phyloP scores from a whole-genome alignment of 2,888 invertebrate species.

The Molanna angustata region DNA sequence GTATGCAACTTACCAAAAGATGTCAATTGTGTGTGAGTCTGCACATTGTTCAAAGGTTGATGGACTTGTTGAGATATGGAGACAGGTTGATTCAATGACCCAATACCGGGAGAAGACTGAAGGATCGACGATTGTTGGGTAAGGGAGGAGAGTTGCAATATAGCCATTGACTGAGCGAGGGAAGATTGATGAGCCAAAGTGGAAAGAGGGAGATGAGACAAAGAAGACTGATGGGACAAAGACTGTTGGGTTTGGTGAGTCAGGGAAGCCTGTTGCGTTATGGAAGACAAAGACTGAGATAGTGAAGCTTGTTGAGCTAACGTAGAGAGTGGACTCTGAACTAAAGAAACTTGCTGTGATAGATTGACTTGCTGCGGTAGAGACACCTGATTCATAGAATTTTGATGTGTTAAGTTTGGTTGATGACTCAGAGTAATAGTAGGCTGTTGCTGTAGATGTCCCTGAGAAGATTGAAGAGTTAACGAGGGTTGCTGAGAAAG shows the following conservation, averaged over 20 bases:
- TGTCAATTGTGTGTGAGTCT: constrained; percentile 18
- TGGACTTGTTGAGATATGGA: not conserved
- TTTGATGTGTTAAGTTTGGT: not conserved
- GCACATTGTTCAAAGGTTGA: constrained; percentile 17
- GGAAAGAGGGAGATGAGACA: constrained; percentile 1
- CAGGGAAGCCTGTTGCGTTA: not conserved
- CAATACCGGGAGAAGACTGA: not conserved
- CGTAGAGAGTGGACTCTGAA: not conserved
- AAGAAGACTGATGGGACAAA: not conserved
- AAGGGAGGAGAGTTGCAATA: not conserved
- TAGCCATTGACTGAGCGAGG: not conserved
- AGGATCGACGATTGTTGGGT: not conserved
- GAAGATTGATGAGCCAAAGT: not conserved
- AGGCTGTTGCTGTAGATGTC: not conserved
- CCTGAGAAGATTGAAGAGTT: not conserved
- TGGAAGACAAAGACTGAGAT: not conserved
- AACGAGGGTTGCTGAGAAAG: constrained; percentile 2
- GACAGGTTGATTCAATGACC: not conserved
- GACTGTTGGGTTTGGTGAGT: not conserved
- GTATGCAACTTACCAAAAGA: constrained; percentile 24
- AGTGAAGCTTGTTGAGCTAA: not conserved
- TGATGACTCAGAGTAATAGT: not conserved
- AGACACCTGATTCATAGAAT: not conserved
- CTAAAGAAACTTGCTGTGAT: constrained; percentile 6
- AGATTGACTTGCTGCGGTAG: not conserved